Evolutionary conservation across 1,140 invertebrate genomes (phyloP), one percentile per base, ranked within the genome.

Genomic region (Cydia fagiglandana): DNA sequence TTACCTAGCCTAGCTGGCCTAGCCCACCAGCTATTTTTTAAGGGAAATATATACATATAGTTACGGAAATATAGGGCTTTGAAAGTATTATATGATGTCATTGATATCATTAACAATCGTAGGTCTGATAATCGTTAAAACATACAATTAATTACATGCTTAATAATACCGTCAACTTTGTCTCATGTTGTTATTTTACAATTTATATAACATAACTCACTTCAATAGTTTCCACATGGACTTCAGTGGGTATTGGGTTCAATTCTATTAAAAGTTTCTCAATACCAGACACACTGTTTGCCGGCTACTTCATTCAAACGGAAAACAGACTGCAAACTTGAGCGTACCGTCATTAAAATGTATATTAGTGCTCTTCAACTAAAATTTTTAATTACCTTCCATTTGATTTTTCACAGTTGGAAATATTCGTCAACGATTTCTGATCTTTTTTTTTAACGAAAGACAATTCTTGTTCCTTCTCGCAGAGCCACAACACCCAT

Each of bases 261-360:
- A 76, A 78, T 78, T 78, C 77, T 75, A 78, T 78, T 78, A 78
- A 78, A 78, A 78, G 77, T 78, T 78, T 76, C 75, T 47, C 77
- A 78, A 78, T 78, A 78, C 74, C 77, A 75, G 77, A 45, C 66
- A 77, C 41, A 53, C 75, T 24, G 64, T 76, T 24, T 73, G n/a
- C 53, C 38, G 41, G 56, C 74, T 76, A 78, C 75, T 78, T 78
- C 75, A 76, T 56, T 64, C 53, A 56, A 76, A 74, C 38, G 75
- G 77, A 78, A 78, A 78, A 76, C 73, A 68, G 45, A 76, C 64
- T 76, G 75, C 12, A 34, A 68, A 68, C 64, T 68, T 68, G 13
- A 68, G 28, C 64, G 30, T n/a, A 30, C 30, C 64, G 5, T 20
- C 24, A 28, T 68, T 68, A 30, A 38, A 68, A 34, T 20, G 13